Percentiles rank a stretch among this genome's conserved stretches.
Conservation (phyloP, 1,140 invertebrate species). For the Marisa cornuarietis region DNA sequence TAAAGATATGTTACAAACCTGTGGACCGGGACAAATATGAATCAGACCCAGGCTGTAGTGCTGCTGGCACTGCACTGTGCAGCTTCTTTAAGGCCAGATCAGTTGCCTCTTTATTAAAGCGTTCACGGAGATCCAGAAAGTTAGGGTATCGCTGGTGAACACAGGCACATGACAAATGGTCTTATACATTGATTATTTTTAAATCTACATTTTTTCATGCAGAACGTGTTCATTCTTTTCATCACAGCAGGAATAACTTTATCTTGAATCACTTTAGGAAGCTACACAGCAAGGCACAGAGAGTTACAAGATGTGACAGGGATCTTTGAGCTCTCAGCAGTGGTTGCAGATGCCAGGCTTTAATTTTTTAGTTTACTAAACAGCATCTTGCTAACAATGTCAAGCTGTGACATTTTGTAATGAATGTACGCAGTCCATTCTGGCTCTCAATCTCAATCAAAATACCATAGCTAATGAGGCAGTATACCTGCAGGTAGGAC, state of each 20-base stretch:
- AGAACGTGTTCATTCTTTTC: neutral
- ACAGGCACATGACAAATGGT: slow-evolving; percentile 3
- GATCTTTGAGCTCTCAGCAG: too few relatives aligned
- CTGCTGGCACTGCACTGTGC: neutral
- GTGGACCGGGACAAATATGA: too few relatives aligned
- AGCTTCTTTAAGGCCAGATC: slow-evolving; percentile 45
- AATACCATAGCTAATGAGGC: neutral
- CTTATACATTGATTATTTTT: neutral
- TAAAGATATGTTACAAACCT: too few relatives aligned
- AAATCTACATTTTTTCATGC: neutral
- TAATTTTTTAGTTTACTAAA: too few relatives aligned
- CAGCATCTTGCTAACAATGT: too few relatives aligned
- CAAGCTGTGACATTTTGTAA: too few relatives aligned
- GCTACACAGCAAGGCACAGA: too few relatives aligned
- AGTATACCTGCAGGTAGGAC: slow-evolving; percentile 41
- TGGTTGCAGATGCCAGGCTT: too few relatives aligned
- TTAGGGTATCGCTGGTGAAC: slow-evolving; percentile 47
- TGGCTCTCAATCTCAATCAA: too few relatives aligned
- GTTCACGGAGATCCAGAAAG: slow-evolving; percentile 48
- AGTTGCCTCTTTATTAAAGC: slow-evolving; percentile 45
- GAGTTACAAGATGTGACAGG: too few relatives aligned
- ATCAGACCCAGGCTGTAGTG: too few relatives aligned
- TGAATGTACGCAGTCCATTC: too few relatives aligned
- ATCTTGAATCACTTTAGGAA: neutral
- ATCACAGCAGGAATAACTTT: neutral